Evolutionary conservation across 2,113 vertebrate species (phyloP), one percentile per base, ranked within the genome.

Genomic region (Microtus ochrogaster): DNA sequence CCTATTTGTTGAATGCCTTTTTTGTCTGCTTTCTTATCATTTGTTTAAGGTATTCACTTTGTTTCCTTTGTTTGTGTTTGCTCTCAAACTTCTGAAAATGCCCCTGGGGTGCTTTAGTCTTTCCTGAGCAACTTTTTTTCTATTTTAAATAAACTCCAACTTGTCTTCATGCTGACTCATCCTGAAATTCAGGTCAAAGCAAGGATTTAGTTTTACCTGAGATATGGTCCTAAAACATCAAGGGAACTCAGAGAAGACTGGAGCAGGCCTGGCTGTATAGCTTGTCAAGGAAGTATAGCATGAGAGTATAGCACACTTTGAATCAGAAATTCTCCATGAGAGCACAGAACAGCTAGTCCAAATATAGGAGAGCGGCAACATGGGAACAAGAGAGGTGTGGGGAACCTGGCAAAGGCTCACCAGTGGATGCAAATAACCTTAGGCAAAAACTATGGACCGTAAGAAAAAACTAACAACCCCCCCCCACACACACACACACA

Each of bases 401-500:
- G 28, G 13, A 33, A 78, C 33, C 49, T 81, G 5, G 33, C 33
- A 55, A 52, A 55, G 28, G 19, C 33, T 55, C 49, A 55, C 9
- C 49, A n/a, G 55, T 36, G 19, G 78, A 81, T 81, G 78, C 17
- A 81, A 55, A 26, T n/a, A 81, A 52, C 36, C 33, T 52, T 81
- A 39, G 52, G 52, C 33, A 58, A 82, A 21, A 82, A 58, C 79
- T 82, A 82, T 39, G 52, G 30, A n/a, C n/a, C 33, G 26, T 24
- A 7, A 55, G 33, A 36, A 58, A 79, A 36, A 77, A n/a, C 52
- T 52, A 22, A 78, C 44, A 79, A 30, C 14, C 16, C 3, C 14
- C 52, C 52, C 33, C 10, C 55, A 0, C 16, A 0, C 55, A 0
- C 33, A 1, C 49, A 33, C 49, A 52, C 19, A 24, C 9, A n/a